Evolutionary conservation across 35 echinoderm and acorn worm genomes (phyloP).

Genomic region (Heliocidaris erythrogramma): DNA sequence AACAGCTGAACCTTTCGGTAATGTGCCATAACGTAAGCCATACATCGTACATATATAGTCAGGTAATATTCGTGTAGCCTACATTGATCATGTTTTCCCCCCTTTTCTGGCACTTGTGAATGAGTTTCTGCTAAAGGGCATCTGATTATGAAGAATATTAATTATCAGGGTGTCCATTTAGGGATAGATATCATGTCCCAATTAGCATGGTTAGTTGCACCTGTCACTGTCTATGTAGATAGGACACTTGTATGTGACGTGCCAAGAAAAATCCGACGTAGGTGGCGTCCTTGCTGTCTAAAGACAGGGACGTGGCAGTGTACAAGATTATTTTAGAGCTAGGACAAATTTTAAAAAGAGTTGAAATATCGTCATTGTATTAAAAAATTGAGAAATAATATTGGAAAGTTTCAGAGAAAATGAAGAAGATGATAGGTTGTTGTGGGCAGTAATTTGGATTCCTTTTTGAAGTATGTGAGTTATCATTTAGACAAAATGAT

Average conservation of each 20-base stretch:
- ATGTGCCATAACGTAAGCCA: no score
- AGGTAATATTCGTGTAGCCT: background rate
- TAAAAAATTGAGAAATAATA: no score
- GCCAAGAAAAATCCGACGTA: background rate
- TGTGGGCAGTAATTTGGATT: no score
- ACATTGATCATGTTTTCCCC: background rate
- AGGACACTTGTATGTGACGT: background rate
- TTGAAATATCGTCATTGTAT: no score
- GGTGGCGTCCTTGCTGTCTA: background rate
- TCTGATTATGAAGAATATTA: background rate
- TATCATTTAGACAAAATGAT: no score
- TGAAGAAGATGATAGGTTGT: no score
- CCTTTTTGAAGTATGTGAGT: no score
- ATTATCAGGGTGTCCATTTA: background rate
- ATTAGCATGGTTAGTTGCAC: background rate
- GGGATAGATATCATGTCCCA: background rate
- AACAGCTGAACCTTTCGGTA: background rate
- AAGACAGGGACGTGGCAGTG: background rate
- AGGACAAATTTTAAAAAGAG: no score
- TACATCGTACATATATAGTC: background rate
- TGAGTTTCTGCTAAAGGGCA: background rate
- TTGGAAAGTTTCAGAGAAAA: no score
- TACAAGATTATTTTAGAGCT: background rate
- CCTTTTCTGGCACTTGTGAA: background rate
- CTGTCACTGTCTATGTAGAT: constrained; percentile 2